These are phyloP conservation scores for Cactoblastis cactorum DNA, from an alignment of 2,888 invertebrate species.

Conservation along the genomic window DNA sequence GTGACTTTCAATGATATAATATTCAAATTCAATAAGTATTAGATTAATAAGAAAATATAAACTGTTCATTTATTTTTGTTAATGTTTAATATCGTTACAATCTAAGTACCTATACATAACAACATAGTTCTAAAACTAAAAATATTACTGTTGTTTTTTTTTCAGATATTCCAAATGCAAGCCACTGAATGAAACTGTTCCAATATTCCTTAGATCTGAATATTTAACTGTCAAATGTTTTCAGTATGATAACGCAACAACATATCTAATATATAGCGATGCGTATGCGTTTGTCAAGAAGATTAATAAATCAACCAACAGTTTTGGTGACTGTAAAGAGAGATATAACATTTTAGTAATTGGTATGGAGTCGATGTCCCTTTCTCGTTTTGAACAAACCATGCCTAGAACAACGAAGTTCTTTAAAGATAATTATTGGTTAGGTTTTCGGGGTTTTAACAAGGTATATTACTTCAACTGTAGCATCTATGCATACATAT, in stretches of 20 bases:
- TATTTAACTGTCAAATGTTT: conserved; percentile 58
- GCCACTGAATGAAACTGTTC: conserved; percentile 37
- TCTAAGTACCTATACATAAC: too few species aligned
- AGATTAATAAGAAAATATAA: too few species aligned
- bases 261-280: conserved; percentile 52
- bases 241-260: conserved; percentile 41
- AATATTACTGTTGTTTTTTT: conserved; percentile 13
- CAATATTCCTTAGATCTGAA: conserved; percentile 47
- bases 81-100: too few species aligned
- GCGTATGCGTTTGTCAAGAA: conserved; percentile 68
- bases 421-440: conserved; percentile 83
- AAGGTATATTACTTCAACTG: conserved; percentile 76
- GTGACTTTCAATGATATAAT: too few species aligned
- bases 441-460: conserved; percentile 86
- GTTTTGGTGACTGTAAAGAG: conserved; percentile 24
- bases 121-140: too few species aligned
- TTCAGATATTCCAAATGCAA: conserved; percentile 52
- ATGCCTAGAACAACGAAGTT: conserved; percentile 86
- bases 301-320: conserved; percentile 45
- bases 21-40: too few species aligned
- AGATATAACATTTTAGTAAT: conserved; percentile 83
- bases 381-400: conserved; percentile 86
- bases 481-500: too few species aligned
- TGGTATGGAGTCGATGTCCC: conserved; percentile 92
- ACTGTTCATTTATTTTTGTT: too few species aligned